These are phyloP conservation scores for Melieria crassipennis DNA, from an alignment of 2,888 invertebrate genomes.

Conservation along the genomic window DNA sequence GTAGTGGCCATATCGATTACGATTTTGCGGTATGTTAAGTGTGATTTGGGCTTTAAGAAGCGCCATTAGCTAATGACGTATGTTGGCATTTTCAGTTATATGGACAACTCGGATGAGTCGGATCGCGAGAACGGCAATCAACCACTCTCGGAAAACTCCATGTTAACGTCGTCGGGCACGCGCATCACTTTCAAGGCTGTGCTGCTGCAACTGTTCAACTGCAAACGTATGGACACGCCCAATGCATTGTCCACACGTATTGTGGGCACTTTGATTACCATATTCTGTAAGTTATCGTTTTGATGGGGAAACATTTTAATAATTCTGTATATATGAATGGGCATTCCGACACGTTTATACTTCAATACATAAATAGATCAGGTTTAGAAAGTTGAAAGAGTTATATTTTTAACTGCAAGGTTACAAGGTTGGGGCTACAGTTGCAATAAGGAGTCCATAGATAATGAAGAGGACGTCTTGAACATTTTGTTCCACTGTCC, in stretches of 20 bases:
- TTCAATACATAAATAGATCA: too few species aligned
- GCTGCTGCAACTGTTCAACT: slow-evolving; percentile 57
- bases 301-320: neutral
- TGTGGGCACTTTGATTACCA: slow-evolving; percentile 54
- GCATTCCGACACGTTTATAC: too few species aligned
- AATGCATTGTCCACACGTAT: slow-evolving; percentile 55
- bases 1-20: slow-evolving; percentile 90
- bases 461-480: too few species aligned
- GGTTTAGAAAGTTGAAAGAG: too few species aligned
- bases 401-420: neutral
- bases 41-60: neutral
- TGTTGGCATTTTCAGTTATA: slow-evolving; percentile 47
- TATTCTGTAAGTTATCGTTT: slow-evolving; percentile 54
- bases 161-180: slow-evolving; percentile 50
- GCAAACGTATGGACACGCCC: slow-evolving; percentile 51
- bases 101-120: slow-evolving; percentile 52
- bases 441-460: too few species aligned
- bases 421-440: neutral
- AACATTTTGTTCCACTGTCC: too few species aligned
- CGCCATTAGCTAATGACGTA: neutral
- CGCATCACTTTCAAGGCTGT: slow-evolving; percentile 49
- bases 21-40: slow-evolving; percentile 73
- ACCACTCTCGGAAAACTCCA: slow-evolving; percentile 49
- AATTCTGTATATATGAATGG: neutral
- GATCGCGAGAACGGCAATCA: slow-evolving; percentile 31